Evolutionary conservation across 2,797 vertebrate species (phyloP), one percentile per base, ranked within the genome.

Genomic region (Strix occidentalis): DNA sequence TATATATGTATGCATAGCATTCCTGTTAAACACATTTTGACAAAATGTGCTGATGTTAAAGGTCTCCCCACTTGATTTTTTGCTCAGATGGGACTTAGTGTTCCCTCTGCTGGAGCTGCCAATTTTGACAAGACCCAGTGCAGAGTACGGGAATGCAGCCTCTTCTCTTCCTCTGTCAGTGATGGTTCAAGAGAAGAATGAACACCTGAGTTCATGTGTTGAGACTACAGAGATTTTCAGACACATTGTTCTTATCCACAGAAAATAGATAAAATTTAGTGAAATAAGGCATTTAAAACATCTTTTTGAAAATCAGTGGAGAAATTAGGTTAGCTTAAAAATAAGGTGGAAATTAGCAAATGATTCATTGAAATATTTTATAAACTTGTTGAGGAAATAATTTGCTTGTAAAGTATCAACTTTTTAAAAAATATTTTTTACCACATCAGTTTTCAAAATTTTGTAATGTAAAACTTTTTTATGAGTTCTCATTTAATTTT

Each of bases 1-100:
- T 37, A n/a, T 6, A 20, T 19, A 21, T 9, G 1, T 65, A 13
- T 4, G 1, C 7, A 41, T 11, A 66, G 2, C 17, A 24, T 24
- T 65, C 18, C 5, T 48, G 13, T 26, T 89, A 60, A 81, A 37
- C 19, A 20, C 3, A 12, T 48, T 95, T 68, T 63, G 10, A 78
- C 4, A 85, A 70, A 90, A 41, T 18, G 0, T 61, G 26, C 4
- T 71, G 29, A 35, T 68, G 16, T 25, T 79, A 64, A 89, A 89
- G 4, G n/a, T 35, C 45, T 89, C 26, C 9, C 21, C 3, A 6
- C 16, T 35, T 1, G 1, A 23, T 11, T 51, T 75, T 86, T 68
- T 54, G 3, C 48, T 78, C 17, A 69, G 26, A 41, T 35, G n/a
- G n/a, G 51, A 51, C 24, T 13, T 17, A 39, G 24, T 66, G 25